Evolutionary conservation across 2,113 vertebrate genomes (phyloP), one percentile per base, ranked within the genome.

Genomic region (Corythaeola cristata): DNA sequence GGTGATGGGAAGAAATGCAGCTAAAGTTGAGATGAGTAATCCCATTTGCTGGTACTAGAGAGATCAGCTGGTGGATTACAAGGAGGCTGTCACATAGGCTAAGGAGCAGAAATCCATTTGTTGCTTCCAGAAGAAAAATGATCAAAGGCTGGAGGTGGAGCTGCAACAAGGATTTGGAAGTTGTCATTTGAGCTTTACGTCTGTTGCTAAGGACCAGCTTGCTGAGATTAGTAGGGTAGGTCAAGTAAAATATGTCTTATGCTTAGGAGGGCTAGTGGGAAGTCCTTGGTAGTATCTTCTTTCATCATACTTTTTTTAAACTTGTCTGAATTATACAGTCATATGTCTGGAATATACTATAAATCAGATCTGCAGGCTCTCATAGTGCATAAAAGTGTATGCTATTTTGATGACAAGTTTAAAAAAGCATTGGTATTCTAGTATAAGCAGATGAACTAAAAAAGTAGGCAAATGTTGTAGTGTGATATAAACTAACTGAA

Each of bases 151-250:
- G 76, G 85, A 74, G 58, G 68, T 94, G 79, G 76, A 88, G n/a
- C 76, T 75, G 44, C 44, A 77, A 2, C 45, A 52, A 92, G 75
- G 60, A 72, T 84, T 88, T 94, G 55, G 14, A 95, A 75, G 79
- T 75, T 30, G 82, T 93, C 35, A 81, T 95, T 89, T 95, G 96
- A 94, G 49, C 75, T 96, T 89, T 90, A 55, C 63, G 90, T 95
- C 86, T 96, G 88, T 59, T 92, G 52, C 88, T 75, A 68, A 88
- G 33, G 88, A 5, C 83, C 47, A 75, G 1, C n/a, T 77, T 93
- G 62, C 83, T 75, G 88, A 87, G 76, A 91, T 94, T 89, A 82
- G 88, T 87, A 26, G 80, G 19, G 73, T 75, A 89, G 92, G 83
- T 96, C 88, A 95, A 81, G 41, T 87, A 75, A 95, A 94, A 84